Conservation (phyloP, 2,113 vertebrate species). For the Xiphorhynchus elegans region DNA sequence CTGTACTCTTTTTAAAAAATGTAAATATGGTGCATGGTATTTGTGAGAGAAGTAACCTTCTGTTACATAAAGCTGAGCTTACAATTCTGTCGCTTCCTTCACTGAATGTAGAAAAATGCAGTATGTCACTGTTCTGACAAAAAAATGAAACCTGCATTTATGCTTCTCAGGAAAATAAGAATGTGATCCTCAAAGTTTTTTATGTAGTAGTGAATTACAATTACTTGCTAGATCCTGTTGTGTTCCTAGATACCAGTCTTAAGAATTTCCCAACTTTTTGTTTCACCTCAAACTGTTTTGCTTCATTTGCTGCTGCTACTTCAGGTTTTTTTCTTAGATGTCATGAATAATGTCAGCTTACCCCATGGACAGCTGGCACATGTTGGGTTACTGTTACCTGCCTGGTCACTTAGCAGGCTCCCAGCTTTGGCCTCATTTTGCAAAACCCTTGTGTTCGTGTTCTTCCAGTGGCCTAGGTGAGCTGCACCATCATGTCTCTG, state of each 20-base stretch:
- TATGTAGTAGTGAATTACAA: not conserved
- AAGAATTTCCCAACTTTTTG: not conserved
- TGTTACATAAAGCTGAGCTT: not conserved
- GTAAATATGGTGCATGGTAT: not conserved
- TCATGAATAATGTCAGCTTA: not conserved
- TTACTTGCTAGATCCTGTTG: not conserved
- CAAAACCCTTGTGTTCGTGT: not conserved
- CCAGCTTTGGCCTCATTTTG: not conserved
- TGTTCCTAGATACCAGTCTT: not conserved
- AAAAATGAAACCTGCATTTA: not conserved
- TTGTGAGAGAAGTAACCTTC: not conserved
- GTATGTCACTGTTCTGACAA: not conserved
- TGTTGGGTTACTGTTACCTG: not conserved
- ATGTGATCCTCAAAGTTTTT: not conserved
- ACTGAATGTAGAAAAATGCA: not conserved
- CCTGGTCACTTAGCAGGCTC: not conserved
- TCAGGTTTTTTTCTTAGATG: not conserved
- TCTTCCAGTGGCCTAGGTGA: not conserved
- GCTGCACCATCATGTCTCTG: not conserved
- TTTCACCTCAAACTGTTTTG: not conserved
- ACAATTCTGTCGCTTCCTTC: not conserved
- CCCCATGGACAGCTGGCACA: not conserved
- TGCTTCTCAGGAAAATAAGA: not conserved
- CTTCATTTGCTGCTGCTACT: not conserved
- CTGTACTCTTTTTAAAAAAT: not conserved